phyloP scores from a whole-genome alignment of 2,113 vertebrate genomes.

The Rhinoderma darwinii region DNA sequence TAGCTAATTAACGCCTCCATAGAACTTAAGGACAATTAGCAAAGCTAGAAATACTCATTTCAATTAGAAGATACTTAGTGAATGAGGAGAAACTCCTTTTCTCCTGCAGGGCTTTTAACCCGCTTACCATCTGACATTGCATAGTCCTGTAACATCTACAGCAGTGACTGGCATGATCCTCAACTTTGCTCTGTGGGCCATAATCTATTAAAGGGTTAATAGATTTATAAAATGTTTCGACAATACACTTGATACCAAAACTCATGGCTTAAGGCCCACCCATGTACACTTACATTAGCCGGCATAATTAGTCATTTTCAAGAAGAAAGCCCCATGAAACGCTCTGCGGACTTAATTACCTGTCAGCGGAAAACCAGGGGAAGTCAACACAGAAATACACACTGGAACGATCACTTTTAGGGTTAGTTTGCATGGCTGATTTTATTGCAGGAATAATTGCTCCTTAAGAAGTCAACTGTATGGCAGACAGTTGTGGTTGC shows the following conservation, averaged over 20 bases:
- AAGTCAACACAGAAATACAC: conserved; percentile 24
- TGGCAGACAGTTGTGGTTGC: neutral
- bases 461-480: conserved; percentile 15
- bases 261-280: neutral
- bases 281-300: conserved; percentile 22
- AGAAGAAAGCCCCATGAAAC: neutral
- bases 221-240: neutral
- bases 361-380: conserved; percentile 40
- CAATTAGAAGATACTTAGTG: conserved; percentile 42
- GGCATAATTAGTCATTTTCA: conserved; percentile 44
- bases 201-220: conserved; percentile 3
- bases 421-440: conserved; percentile 29
- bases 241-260: neutral
- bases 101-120: conserved; percentile 20
- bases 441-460: conserved; percentile 26
- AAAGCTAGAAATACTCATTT: conserved; percentile 50
- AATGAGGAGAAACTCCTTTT: conserved; percentile 27
- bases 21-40: conserved; percentile 53
- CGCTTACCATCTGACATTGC: neutral
- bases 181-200: neutral
- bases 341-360: conserved; percentile 44
- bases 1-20: conserved; percentile 52
- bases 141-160: neutral
- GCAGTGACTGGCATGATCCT: neutral
- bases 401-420: conserved; percentile 30